A percentile compares a stretch with the other conserved stretches of the same genome.
These are phyloP conservation scores for Tipula confusa DNA, from an alignment of 2,888 invertebrate genomes.

Conservation along the genomic window DNA sequence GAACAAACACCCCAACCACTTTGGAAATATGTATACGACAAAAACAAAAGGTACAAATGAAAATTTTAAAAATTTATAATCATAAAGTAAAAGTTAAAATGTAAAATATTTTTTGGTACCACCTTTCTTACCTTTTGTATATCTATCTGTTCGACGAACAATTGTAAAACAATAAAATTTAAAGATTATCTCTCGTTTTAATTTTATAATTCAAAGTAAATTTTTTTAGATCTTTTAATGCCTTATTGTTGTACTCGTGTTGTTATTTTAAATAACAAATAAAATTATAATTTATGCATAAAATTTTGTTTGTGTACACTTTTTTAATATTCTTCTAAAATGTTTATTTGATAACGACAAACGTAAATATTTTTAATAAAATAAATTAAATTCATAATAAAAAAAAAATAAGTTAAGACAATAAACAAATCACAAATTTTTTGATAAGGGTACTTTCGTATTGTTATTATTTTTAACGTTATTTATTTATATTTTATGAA, in stretches of 20 bases:
- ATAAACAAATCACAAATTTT: neutral
- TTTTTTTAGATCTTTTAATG: neutral
- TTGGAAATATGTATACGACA: neutral
- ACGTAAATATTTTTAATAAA: conserved; percentile 20
- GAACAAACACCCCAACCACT: neutral
- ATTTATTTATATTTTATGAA: neutral
- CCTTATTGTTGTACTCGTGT: neutral
- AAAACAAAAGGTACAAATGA: neutral
- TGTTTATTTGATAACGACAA: conserved; percentile 3
- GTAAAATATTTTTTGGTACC: neutral
- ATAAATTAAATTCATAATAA: neutral
- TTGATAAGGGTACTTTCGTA: neutral
- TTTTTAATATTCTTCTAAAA: neutral
- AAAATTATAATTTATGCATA: neutral
- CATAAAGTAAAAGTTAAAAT: neutral
- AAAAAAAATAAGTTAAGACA: neutral
- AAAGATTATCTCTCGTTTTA: neutral
- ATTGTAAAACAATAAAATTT: conserved; percentile 12
- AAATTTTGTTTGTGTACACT: neutral
- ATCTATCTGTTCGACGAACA: neutral
- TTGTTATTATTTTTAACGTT: neutral
- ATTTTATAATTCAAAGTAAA: neutral
- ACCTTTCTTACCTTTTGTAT: neutral
- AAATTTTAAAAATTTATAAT: neutral
- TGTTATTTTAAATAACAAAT: neutral